Conservation (phyloP, 1,140 invertebrate species). For the Polyergus mexicanus region DNA sequence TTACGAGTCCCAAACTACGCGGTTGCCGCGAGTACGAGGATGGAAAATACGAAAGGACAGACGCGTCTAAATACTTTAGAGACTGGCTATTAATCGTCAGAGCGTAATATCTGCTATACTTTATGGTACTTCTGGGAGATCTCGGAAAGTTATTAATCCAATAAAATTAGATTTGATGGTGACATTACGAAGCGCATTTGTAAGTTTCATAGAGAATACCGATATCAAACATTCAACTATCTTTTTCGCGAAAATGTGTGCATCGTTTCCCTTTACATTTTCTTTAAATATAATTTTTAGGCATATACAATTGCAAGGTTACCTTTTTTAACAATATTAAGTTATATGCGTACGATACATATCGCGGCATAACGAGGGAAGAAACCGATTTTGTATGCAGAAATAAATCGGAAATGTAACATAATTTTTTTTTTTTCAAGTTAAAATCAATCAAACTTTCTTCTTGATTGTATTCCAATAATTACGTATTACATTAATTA, state of each 20-base stretch:
- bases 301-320: background rate
- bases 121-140: background rate
- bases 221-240: background rate
- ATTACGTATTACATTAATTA: no score
- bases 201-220: constrained; percentile 1
- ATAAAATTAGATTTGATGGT: constrained; percentile 2
- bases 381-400: background rate
- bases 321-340: background rate
- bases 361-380: background rate
- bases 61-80: background rate
- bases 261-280: background rate
- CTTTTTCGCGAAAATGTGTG: background rate
- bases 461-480: background rate
- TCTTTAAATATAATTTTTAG: background rate
- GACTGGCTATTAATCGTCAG: constrained; percentile 11
- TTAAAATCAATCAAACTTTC: no score
- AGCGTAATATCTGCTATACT: constrained; percentile 1
- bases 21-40: background rate
- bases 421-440: background rate
- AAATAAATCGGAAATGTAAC: constrained; percentile 1
- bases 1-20: background rate
- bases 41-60: background rate
- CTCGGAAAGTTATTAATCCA: constrained; percentile 29
- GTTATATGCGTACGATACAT: background rate
- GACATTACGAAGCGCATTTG: background rate